Evolutionary conservation across 2,797 vertebrate species (phyloP), one percentile per base, ranked within the genome.

Genomic region (Acipenser oxyrinchus): DNA sequence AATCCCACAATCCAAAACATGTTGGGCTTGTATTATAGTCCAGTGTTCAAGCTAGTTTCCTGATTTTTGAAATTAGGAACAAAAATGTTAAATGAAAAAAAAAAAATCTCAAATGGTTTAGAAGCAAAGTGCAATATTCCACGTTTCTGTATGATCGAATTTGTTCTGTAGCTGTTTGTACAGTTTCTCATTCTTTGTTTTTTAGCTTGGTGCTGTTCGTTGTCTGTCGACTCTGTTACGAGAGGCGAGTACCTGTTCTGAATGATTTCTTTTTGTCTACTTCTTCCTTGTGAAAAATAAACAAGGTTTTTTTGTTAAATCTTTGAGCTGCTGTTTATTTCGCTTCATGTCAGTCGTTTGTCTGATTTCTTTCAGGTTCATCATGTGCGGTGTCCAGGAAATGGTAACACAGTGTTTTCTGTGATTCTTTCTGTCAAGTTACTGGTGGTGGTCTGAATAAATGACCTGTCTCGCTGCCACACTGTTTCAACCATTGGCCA

Each of bases 81-180:
- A 83, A 77, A 86, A 87, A 87, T 87, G 82, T 84, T 83, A 80
- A 73, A 89, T 75, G 78, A 85, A 85, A 75, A 80, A 75, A 79
- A 76, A 86, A 69, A 84, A 85, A 88, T 90, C 87, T 87, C 89
- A 90, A 91, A 93, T 88, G 82, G 88, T 93, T 94, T 93, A 90
- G 86, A 87, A 92, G 94, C 84, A 87, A 95, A 94, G 95, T 99
- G 96, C 96, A 99, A 98, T 99, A 99, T 95, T 90, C 92, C 88
- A 84, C 88, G 87, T 90, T 87, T 67, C 78, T 90, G 88, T 91
- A 93, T 91, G 89, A 91, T 87, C 88, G 84, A 90, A 86, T 90
- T 92, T 90, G 91, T 88, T 92, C 91, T 87, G 82, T 92, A 88
- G 88, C 91, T 90, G 81, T 95, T 89, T 87, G 86, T 91, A 89